phyloP scores from a whole-genome alignment of 2,797 vertebrate genomes.

The Galagoides demidoff region DNA sequence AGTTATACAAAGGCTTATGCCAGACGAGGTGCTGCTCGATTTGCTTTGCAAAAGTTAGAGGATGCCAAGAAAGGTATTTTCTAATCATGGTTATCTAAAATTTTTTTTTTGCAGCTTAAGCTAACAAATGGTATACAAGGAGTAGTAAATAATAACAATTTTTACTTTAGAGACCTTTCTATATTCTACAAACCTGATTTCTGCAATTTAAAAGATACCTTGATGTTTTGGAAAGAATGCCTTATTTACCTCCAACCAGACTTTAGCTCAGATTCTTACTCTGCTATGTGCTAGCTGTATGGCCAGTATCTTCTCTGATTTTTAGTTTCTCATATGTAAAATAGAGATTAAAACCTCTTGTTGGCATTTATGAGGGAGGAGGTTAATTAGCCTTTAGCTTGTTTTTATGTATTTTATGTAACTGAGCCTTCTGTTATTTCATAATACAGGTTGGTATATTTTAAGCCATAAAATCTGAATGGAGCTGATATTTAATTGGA shows the following conservation, averaged over 20 bases:
- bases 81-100: neutral
- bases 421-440: neutral
- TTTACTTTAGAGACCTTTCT: neutral
- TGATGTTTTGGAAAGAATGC: constrained; percentile 22
- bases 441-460: constrained; percentile 8
- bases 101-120: neutral
- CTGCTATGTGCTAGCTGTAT: neutral
- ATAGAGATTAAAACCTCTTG: neutral
- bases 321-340: neutral
- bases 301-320: neutral
- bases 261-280: neutral
- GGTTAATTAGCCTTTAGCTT: neutral
- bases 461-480: neutral
- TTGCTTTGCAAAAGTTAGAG: constrained; percentile 91
- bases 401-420: constrained; percentile 25
- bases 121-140: neutral
- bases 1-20: constrained; percentile 93
- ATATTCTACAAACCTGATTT: constrained; percentile 36
- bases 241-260: neutral
- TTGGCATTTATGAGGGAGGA: neutral
- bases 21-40: constrained; percentile 93
- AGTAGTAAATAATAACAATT: neutral
- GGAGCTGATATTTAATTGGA: neutral
- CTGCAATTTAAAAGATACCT: neutral
- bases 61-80: constrained; percentile 92